A percentile compares a stretch with the other conserved stretches of the same genome.
These are phyloP conservation scores for Abscondita cerata DNA, from an alignment of 2,888 invertebrate species.

Conservation along the genomic window DNA sequence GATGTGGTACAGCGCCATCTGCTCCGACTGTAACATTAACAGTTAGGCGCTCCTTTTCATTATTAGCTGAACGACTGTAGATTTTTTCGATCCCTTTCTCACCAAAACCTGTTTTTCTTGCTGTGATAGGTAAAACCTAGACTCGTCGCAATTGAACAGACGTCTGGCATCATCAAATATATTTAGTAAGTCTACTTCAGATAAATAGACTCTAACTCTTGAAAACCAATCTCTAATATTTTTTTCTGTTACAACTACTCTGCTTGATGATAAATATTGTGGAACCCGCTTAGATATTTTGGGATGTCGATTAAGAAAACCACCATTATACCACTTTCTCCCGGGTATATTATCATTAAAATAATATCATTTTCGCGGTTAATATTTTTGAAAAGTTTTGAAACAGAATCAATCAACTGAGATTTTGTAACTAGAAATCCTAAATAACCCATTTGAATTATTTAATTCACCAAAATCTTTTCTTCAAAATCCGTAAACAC, in stretches of 20 bases:
- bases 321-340: conserved; percentile 46
- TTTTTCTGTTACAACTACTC: conserved; percentile 43
- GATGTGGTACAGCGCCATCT: conserved; percentile 22
- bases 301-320: conserved; percentile 14
- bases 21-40: conserved; percentile 38
- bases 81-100: conserved; percentile 45
- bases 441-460: too few species aligned
- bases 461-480: too few species aligned
- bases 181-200: conserved; percentile 35
- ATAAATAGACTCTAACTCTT: conserved; percentile 40
- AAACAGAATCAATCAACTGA: too few species aligned
- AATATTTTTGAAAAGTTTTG: too few species aligned
- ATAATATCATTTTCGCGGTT: too few species aligned
- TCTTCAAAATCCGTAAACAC: too few species aligned
- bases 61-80: conserved; percentile 40
- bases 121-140: conserved; percentile 50
- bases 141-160: conserved; percentile 51
- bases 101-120: conserved; percentile 47
- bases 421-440: too few species aligned
- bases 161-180: conserved; percentile 41
- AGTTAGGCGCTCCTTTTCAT: conserved; percentile 44
- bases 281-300: conserved; percentile 43
- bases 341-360: too few species aligned
- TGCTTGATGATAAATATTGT: conserved; percentile 42
- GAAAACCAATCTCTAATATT: conserved; percentile 45